Evolutionary conservation across 2,113 vertebrate species (phyloP).

Genomic region (Callocephalon fimbriatum): DNA sequence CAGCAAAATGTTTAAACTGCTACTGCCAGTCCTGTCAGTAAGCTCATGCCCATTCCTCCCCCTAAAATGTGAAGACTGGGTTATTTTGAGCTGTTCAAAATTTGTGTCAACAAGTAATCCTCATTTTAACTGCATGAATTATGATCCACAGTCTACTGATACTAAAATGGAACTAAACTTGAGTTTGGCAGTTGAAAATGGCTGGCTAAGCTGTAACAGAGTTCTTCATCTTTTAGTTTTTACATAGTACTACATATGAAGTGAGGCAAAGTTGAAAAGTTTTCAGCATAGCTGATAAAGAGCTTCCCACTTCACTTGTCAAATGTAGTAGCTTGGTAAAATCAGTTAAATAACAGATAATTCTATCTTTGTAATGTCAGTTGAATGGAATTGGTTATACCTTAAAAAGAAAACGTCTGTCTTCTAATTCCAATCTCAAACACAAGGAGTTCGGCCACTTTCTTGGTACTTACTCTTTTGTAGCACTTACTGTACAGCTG

Average conservation of each 20-base stretch:
- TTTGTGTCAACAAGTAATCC: slow-evolving; percentile 27
- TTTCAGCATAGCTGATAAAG: not conserved
- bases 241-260: not conserved
- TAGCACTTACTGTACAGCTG: not conserved
- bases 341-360: not conserved
- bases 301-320: not conserved
- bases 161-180: slow-evolving; percentile 53
- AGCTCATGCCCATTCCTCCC: not conserved
- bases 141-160: not conserved
- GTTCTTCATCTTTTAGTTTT: not conserved
- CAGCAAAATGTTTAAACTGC: not conserved
- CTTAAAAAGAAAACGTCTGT: not conserved
- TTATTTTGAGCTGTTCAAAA: slow-evolving; percentile 7
- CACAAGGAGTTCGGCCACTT: not conserved
- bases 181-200: slow-evolving; percentile 46
- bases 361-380: not conserved
- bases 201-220: not conserved
- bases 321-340: not conserved
- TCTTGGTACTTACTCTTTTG: not conserved
- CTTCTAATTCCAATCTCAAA: not conserved
- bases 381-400: not conserved
- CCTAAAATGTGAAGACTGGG: not conserved
- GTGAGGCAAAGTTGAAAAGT: not conserved
- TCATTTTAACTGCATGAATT: slow-evolving; percentile 6
- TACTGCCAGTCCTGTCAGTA: not conserved